Conservation (phyloP, 1,140 invertebrate genomes). For the Ericerus pela region DNA sequence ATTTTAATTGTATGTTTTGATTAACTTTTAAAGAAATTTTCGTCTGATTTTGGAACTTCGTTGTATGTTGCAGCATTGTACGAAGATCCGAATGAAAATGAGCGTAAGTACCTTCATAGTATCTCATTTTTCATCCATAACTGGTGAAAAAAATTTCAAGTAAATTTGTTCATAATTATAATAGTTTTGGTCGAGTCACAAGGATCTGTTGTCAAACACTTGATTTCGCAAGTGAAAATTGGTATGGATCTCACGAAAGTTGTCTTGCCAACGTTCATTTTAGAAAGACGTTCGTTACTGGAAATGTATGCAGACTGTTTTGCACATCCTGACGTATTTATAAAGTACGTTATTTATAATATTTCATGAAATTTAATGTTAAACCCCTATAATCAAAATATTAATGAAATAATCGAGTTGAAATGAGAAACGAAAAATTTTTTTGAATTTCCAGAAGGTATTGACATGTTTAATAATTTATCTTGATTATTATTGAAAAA, state of each 20-base stretch:
- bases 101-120: conserved; percentile 23
- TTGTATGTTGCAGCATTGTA: conserved; percentile 24
- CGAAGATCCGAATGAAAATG: conserved; percentile 24
- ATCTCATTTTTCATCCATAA: background rate
- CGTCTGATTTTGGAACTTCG: too few relatives aligned
- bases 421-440: too few relatives aligned
- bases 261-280: conserved; percentile 87
- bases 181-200: conserved; percentile 61
- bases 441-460: too few relatives aligned
- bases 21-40: too few relatives aligned
- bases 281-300: conserved; percentile 83
- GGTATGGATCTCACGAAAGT: conserved; percentile 98
- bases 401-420: too few relatives aligned
- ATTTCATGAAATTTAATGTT: too few relatives aligned
- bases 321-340: conserved; percentile 90
- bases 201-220: conserved; percentile 84
- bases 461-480: too few relatives aligned
- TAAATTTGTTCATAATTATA: conserved; percentile 2
- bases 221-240: conserved; percentile 91
- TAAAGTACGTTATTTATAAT: conserved; percentile 80
- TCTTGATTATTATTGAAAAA: background rate
- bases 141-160: background rate
- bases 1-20: too few relatives aligned
- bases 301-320: conserved; percentile 99
- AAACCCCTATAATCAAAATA: too few relatives aligned